Conservation (phyloP, 2,888 invertebrate genomes). For the Phalangium opilio region DNA sequence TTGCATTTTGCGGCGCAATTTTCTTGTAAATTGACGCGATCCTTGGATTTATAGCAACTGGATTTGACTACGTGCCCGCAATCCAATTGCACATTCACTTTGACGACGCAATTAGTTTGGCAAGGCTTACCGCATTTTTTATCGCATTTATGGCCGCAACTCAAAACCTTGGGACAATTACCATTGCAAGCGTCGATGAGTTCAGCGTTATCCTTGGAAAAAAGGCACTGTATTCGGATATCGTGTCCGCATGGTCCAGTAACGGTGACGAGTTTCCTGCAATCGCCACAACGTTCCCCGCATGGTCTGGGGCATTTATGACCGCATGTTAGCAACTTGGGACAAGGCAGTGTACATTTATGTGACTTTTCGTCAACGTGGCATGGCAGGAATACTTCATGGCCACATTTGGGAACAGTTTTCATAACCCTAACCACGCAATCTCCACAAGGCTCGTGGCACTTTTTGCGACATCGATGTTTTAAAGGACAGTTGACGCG, state of each 20-base stretch:
- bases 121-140: not conserved
- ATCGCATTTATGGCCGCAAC: no score
- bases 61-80: no score
- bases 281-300: no score
- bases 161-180: no score
- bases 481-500: not conserved
- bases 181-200: no score
- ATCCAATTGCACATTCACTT: no score
- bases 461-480: conserved; percentile 11
- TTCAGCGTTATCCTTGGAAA: no score
- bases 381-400: conserved; percentile 13
- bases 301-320: conserved; percentile 23
- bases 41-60: no score
- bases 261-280: not conserved
- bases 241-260: conserved; percentile 7
- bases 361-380: not conserved
- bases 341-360: conserved; percentile 25
- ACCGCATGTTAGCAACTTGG: conserved; percentile 27
- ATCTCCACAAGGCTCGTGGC: conserved; percentile 9
- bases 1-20: conserved; percentile 22
- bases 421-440: conserved; percentile 7
- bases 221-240: conserved; percentile 4
- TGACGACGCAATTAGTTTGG: not conserved
- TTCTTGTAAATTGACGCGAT: not conserved
- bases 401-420: conserved; percentile 14